Conservation (phyloP, 2,888 invertebrate genomes). For the Acleris sparsana region DNA sequence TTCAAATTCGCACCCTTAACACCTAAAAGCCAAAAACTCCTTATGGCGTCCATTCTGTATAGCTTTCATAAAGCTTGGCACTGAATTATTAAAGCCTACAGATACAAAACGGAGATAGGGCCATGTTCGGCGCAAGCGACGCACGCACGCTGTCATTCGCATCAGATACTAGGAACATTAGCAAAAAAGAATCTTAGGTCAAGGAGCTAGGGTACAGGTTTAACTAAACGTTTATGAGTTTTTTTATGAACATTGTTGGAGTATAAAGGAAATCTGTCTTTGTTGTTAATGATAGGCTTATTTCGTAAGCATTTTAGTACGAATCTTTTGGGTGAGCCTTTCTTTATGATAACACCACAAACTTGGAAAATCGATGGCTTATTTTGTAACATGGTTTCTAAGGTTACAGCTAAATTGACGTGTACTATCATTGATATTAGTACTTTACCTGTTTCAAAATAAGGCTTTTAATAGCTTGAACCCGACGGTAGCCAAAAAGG, state of each 20-base stretch:
- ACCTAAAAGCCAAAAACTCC: no score
- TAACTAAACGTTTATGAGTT: slow-evolving; percentile 1
- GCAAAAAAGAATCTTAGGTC: neutral
- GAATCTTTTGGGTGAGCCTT: no score
- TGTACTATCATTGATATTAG: no score
- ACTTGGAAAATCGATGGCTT: no score
- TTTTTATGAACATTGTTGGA: neutral
- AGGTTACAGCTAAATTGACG: no score
- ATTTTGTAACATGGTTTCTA: no score
- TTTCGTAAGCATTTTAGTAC: no score
- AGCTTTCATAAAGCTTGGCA: no score
- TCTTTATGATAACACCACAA: no score
- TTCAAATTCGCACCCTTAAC: slow-evolving; percentile 33
- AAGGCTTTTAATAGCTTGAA: neutral
- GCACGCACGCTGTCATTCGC: slow-evolving; percentile 31
- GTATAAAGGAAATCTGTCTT: neutral
- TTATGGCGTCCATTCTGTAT: no score
- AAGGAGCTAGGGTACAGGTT: neutral
- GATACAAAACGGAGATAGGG: slow-evolving; percentile 26
- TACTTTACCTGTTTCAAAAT: neutral
- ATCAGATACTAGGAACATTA: slow-evolving; percentile 19
- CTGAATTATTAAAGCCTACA: slow-evolving; percentile 1
- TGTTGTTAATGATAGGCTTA: no score
- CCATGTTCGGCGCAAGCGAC: slow-evolving; percentile 17
- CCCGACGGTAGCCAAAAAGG: neutral